These are phyloP conservation scores for Brachypterus glaber DNA, from an alignment of 2,888 invertebrate genomes.

Conservation along the genomic window DNA sequence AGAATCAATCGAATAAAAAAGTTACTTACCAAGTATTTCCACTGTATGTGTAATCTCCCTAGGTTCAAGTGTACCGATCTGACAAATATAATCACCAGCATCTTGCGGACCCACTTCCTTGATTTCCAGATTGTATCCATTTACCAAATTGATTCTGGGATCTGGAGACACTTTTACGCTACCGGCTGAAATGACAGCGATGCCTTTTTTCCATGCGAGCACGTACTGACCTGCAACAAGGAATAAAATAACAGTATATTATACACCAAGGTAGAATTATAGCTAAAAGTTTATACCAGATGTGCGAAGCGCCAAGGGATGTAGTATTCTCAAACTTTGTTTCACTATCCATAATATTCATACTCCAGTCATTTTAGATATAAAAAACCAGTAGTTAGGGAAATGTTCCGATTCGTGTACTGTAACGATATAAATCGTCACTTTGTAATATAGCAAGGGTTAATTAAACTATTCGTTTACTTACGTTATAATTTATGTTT, in stretches of 20 bases:
- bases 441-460: no score
- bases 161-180: slow-evolving; percentile 56
- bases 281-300: not conserved
- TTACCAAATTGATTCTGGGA: slow-evolving; percentile 51
- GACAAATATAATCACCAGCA: slow-evolving; percentile 59
- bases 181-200: slow-evolving; percentile 56
- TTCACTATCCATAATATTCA: slow-evolving; percentile 2
- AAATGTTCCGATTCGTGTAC: no score
- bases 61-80: slow-evolving; percentile 55
- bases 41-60: slow-evolving; percentile 57
- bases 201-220: slow-evolving; percentile 57
- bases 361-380: no score
- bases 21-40: slow-evolving; percentile 54
- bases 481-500: no score
- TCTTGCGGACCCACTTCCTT: slow-evolving; percentile 54
- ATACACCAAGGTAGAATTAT: slow-evolving; percentile 2
- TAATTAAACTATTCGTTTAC: no score
- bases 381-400: no score
- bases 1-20: not conserved
- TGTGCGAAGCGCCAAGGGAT: not conserved
- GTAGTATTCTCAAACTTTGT: slow-evolving; percentile 3
- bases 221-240: slow-evolving; percentile 48
- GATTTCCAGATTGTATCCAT: slow-evolving; percentile 56
- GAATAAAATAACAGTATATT: no score
- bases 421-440: no score